phyloP scores from a whole-genome alignment of 1,140 invertebrate genomes.

The Phymorhynchus buccinoides region DNA sequence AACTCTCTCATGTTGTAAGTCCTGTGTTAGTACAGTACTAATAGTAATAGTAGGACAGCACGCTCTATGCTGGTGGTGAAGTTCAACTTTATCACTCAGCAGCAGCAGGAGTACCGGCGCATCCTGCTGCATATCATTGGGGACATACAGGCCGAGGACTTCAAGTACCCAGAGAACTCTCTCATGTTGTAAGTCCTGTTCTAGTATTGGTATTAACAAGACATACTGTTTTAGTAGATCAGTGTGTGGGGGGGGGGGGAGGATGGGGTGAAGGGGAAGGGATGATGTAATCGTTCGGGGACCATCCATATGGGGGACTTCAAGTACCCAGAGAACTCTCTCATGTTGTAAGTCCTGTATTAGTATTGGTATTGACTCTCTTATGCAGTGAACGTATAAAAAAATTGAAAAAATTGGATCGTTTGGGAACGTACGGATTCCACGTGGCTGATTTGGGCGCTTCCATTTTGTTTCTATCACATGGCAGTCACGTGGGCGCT shows the following conservation, averaged over 20 bases:
- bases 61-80: slow-evolving; percentile 83
- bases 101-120: slow-evolving; percentile 80
- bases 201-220: too few relatives aligned
- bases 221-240: too few relatives aligned
- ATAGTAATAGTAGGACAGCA: slow-evolving; percentile 65
- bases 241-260: too few relatives aligned
- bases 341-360: slow-evolving; percentile 83
- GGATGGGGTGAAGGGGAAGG: too few relatives aligned
- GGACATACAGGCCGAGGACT: slow-evolving; percentile 81
- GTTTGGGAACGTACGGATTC: too few relatives aligned
- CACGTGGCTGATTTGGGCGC: too few relatives aligned
- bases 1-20: slow-evolving; percentile 88
- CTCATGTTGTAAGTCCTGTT: slow-evolving; percentile 84
- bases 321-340: slow-evolving; percentile 83
- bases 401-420: too few relatives aligned
- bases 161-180: slow-evolving; percentile 85
- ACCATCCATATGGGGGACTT: slow-evolving; percentile 83
- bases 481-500: too few relatives aligned
- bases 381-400: too few relatives aligned
- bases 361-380: too few relatives aligned
- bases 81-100: slow-evolving; percentile 88
- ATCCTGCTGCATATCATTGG: slow-evolving; percentile 81
- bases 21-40: slow-evolving; percentile 13
- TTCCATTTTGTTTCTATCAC: too few relatives aligned
- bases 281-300: too few relatives aligned